Conservation (phyloP, 1,140 invertebrate species). For the Holotrichia oblita region DNA sequence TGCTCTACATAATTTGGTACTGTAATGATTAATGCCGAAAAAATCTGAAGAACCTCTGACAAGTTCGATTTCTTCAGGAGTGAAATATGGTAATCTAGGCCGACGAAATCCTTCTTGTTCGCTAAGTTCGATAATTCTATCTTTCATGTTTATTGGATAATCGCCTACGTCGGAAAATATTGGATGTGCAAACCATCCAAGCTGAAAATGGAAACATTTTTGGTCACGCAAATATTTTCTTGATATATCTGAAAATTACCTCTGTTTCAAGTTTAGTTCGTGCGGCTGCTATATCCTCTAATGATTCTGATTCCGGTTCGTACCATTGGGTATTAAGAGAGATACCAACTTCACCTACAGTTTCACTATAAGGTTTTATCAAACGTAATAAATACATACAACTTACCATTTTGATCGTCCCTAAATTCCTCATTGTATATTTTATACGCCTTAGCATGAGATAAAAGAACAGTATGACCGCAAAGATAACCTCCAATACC, state of each 20-base stretch:
- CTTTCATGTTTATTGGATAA: conserved; percentile 68
- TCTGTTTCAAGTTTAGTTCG: conserved; percentile 60
- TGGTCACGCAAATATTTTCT: neutral
- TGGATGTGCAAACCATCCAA: conserved; percentile 72
- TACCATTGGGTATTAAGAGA: conserved; percentile 62
- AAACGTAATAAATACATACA: neutral
- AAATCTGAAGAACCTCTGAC: conserved; percentile 64
- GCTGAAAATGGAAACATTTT: conserved; percentile 57
- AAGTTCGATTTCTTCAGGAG: conserved; percentile 60
- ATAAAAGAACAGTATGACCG: conserved; percentile 50
- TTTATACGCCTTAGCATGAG: conserved; percentile 53
- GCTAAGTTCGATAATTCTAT: conserved; percentile 66
- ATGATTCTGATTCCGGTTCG: conserved; percentile 58
- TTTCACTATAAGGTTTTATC: neutral
- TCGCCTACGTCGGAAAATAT: conserved; percentile 69
- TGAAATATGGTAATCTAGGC: conserved; percentile 70
- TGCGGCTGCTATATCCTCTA: conserved; percentile 62
- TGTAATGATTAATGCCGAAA: conserved; percentile 65
- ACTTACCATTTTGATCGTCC: conserved; percentile 41
- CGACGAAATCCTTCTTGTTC: conserved; percentile 62
- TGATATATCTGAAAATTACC: conserved; percentile 52
- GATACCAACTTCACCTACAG: conserved; percentile 60
- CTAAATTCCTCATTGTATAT: conserved; percentile 53
- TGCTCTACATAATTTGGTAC: conserved; percentile 50
- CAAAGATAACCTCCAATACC: conserved; percentile 53